Base-by-base conservation (phyloP, 1,140 invertebrate genomes). In the Spodoptera frugiperda region DNA sequence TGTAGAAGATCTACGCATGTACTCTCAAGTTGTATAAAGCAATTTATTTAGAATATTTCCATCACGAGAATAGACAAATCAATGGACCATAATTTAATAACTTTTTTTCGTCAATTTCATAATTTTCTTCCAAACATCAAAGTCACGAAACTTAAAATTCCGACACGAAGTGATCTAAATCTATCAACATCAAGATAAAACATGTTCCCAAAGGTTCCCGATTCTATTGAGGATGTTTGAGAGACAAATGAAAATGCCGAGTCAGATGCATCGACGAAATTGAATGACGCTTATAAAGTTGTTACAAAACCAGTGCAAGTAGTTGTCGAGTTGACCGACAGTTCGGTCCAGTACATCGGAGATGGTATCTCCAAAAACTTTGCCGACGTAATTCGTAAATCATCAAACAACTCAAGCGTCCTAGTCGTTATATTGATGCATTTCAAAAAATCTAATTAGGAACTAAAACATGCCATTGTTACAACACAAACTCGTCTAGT, bases 271-370 rank as follows among this genome's bases (percentile, higher is more conserved):
- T 82, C 83, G 78, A 81, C 78, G 83, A 85, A 89, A 91, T 88
- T 87, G 86, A 86, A 88, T 84, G 77, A 84, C 82, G 80, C 79
- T 82, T 84, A 88, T 87, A 78, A 89, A 85, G 85, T 82, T 78
- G 84, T 89, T 89, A 82, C 87, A 82, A 77, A 87, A 90, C 76
- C 82, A 78, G 77, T 84, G 84, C 85, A 82, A 75, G 72, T 14
- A 65, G 72, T 75, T 75, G 57, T 75, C 48, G 57, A 73, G 71
- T 57, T 30, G 21, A 21, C 54, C 71, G 55, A 49, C 61, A 25
- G 54, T 49, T 17, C 70, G 72, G 33, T 65, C 55, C 57, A 63
- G 44, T 75, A 59, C 15, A 63, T 59, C 39, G 53, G 51, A 75
- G 72, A 75, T 75, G 25, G 25, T 75, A 75, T 75, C 72, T 65